A percentile compares a stretch with the other conserved stretches of the same genome.
Evolutionary conservation across 2,113 vertebrate genomes (phyloP).

Genomic region (Mionectes macconnelli): DNA sequence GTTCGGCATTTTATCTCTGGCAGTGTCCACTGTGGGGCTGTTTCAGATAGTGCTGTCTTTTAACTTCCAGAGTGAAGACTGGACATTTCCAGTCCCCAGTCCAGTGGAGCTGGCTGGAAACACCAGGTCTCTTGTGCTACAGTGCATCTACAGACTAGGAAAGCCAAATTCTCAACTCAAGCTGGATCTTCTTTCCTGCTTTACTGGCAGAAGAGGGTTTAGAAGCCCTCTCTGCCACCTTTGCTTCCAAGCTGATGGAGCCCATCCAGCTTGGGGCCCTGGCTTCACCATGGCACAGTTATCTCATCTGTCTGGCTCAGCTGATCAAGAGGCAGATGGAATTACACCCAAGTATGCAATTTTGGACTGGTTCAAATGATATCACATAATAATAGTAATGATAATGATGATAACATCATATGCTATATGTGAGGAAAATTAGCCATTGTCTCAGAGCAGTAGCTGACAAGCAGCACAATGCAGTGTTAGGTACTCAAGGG

Average conservation of each 20-base stretch:
- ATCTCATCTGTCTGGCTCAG: slow-evolving; percentile 5
- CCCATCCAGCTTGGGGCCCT: not conserved
- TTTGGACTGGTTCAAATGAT: slow-evolving; percentile 22
- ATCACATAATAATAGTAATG: not conserved
- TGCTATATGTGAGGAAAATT: not conserved
- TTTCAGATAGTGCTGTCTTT: not conserved
- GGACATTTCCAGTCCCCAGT: not conserved
- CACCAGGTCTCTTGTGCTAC: accelerated
- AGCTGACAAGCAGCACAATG: not conserved
- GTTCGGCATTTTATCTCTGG: not conserved
- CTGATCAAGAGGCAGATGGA: not conserved
- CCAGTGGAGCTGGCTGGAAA: not conserved
- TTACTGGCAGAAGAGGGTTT: not conserved
- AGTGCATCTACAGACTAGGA: not conserved
- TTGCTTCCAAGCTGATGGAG: not conserved
- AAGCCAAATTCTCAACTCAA: not conserved
- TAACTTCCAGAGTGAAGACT: not conserved
- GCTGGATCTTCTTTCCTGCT: not conserved
- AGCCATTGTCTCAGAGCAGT: not conserved
- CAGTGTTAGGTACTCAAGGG: not conserved
- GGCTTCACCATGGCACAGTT: not conserved
- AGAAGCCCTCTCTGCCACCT: not conserved
- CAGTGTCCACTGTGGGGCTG: not conserved
- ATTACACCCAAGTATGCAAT: not conserved
- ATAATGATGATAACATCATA: not conserved